Base-by-base conservation (phyloP, 1,140 invertebrate genomes). In the Globodera rostochiensis region DNA sequence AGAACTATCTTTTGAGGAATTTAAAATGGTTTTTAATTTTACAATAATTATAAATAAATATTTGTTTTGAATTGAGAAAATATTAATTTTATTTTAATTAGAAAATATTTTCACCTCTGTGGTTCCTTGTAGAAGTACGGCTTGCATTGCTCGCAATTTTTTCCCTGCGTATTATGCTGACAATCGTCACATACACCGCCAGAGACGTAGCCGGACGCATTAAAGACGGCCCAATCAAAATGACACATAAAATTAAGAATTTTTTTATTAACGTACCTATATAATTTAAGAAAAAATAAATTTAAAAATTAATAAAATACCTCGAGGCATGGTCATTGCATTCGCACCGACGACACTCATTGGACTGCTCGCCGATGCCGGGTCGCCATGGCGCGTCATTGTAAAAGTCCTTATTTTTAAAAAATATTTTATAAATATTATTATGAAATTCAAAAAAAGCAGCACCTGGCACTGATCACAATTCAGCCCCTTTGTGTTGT, bases 301-400 rank as follows among this genome's bases (percentile, higher is more conserved):
- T 36, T 36, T 1, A 36, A 36, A 36, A 36, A 36, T 36, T 36
- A 36, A 25, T 6, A 47, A 46, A 47, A 45, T 15, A 76, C 74
- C 77, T 94, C 0, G 92, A 92, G 0, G 95, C 93, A 87, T 97
- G 95, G 81, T 94, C 93, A 88, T 97, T 95, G 89, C 95, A 97
- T 80, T 95, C 95, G 90, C 95, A 97, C 80, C 94, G 92, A 92
- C 95, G 94, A 89, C 96, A 98, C 46, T 95, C 95, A 91, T 98
- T 97, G 1, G 94, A 94, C 84, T 95, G 93, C 89, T 94, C 94
- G 45, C 95, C 95, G 84, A 96, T 93, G 4, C 95, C 96, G 3
- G 96, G 95, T 89, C 94, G 94, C 96, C 96, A 98, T 0, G 95
- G 95, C n/a, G 95, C 90, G 91, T 98, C 96, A 87, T 96, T 95